Evolutionary conservation across 2,113 vertebrate species (phyloP).

Genomic region (Paradoxurus hermaphroditus): DNA sequence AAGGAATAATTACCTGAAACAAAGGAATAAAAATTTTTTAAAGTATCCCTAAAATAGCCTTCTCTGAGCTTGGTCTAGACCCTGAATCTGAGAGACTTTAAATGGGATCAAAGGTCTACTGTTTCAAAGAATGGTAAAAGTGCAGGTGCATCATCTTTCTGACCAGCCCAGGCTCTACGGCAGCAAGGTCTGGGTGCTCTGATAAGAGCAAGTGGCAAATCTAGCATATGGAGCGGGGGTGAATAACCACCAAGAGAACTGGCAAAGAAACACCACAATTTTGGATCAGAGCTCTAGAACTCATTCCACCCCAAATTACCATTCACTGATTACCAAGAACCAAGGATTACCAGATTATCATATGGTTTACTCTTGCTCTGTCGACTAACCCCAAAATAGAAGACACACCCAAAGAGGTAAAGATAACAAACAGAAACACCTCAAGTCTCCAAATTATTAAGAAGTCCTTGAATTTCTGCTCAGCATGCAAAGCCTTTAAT

Average conservation of each 20-base stretch:
- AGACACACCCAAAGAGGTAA: conserved; percentile 32
- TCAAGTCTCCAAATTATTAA: conserved; percentile 14
- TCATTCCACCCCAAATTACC: neutral
- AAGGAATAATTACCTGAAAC: conserved; percentile 20
- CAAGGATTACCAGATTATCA: neutral
- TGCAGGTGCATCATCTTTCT: neutral
- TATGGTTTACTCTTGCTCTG: neutral
- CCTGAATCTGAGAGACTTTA: neutral
- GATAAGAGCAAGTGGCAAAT: neutral
- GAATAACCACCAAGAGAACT: neutral
- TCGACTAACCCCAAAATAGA: conserved; percentile 36
- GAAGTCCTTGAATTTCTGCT: conserved; percentile 24
- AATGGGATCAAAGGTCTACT: neutral
- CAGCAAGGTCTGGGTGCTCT: neutral
- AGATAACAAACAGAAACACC: conserved; percentile 17
- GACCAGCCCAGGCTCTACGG: neutral
- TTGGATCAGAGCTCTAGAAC: neutral
- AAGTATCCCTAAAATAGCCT: neutral
- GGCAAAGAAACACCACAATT: neutral
- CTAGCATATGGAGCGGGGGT: neutral
- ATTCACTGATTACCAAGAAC: neutral
- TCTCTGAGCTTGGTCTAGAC: neutral
- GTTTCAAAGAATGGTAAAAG: neutral
- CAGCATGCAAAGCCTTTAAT: neutral
- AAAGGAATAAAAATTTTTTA: neutral